Conservation (phyloP, 2,888 invertebrate genomes). For the Protonemura montana region DNA sequence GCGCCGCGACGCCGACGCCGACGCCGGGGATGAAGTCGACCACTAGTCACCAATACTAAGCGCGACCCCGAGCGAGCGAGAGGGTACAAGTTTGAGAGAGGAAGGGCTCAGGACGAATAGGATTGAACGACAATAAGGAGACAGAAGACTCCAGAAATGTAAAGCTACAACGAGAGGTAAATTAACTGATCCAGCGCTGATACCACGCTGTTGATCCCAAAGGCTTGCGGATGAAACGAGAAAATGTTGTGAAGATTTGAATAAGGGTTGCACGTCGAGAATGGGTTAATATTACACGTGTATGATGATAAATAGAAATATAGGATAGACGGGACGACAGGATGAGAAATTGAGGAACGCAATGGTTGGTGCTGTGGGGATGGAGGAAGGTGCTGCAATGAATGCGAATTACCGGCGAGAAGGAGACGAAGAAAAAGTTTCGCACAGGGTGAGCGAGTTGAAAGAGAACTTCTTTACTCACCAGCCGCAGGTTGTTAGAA, state of each 20-base stretch:
- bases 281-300: constrained; percentile 1
- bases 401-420: constrained; percentile 26
- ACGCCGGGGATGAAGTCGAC: constrained; percentile 14
- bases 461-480: constrained; percentile 23
- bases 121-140: constrained; percentile 32
- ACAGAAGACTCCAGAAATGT: not conserved
- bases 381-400: constrained; percentile 16
- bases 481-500: constrained; percentile 30
- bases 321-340: constrained; percentile 10
- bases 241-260: constrained; percentile 24
- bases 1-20: not conserved
- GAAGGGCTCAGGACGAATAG: not conserved
- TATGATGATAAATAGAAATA: constrained; percentile 28
- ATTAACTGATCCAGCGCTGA: constrained; percentile 14
- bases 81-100: not conserved
- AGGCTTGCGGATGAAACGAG: constrained; percentile 8
- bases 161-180: constrained; percentile 27
- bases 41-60: constrained; percentile 40
- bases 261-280: constrained; percentile 16
- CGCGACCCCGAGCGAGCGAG: constrained; percentile 3
- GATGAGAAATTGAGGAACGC: constrained; percentile 23
- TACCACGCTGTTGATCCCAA: constrained; percentile 2
- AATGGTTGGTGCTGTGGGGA: not conserved
- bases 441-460: not conserved
- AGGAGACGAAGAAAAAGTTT: constrained; percentile 17